These are phyloP conservation scores for Cherax quadricarinatus DNA, from an alignment of 1,140 invertebrate species.

Conservation along the genomic window DNA sequence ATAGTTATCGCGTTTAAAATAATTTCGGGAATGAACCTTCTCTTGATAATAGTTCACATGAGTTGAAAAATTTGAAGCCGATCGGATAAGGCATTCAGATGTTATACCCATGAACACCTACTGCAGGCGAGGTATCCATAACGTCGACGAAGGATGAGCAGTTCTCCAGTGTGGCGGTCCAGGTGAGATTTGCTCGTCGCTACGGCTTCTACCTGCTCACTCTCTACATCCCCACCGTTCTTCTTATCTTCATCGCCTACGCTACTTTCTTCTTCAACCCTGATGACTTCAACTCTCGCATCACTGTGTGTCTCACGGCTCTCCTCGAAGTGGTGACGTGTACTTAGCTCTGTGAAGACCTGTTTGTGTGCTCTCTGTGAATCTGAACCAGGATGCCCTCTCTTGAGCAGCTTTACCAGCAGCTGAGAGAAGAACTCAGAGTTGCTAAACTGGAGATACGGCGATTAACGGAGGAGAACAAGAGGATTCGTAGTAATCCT, in stretches of 20 bases:
- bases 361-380: too few relatives aligned
- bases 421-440: too few relatives aligned
- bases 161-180: conserved; percentile 41
- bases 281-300: conserved; percentile 59
- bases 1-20: too few relatives aligned
- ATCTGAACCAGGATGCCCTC: too few relatives aligned
- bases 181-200: conserved; percentile 55
- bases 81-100: not conserved
- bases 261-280: conserved; percentile 57
- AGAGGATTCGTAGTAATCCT: too few relatives aligned
- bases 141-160: not conserved
- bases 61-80: too few relatives aligned
- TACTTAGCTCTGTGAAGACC: too few relatives aligned
- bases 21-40: not conserved
- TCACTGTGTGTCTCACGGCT: conserved; percentile 48
- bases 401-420: too few relatives aligned
- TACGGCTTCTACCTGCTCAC: conserved; percentile 64
- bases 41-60: not conserved
- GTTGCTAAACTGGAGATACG: too few relatives aligned
- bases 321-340: too few relatives aligned
- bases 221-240: conserved; percentile 55
- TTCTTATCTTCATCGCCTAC: conserved; percentile 55
- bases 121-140: conserved; percentile 27
- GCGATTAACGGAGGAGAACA: too few relatives aligned
- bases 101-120: not conserved